phyloP scores from a whole-genome alignment of 2,888 invertebrate species.

The Limulus polyphemus region DNA sequence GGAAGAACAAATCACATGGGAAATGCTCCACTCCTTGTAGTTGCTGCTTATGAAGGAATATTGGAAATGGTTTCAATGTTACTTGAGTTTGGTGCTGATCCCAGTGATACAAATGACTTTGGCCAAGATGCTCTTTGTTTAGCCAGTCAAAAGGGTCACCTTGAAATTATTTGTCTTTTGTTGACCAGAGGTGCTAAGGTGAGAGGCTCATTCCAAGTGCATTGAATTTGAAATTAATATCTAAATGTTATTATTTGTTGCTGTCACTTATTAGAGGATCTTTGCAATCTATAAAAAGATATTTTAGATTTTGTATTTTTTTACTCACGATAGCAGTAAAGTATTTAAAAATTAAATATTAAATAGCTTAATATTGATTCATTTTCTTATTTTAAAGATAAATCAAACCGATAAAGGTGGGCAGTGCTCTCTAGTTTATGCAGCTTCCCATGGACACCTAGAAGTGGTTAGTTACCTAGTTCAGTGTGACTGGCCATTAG shows the following conservation, averaged over 20 bases:
- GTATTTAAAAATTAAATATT: too few relatives aligned
- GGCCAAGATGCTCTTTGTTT: slow-evolving; percentile 76
- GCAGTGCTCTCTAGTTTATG: slow-evolving; percentile 71
- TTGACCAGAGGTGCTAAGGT: slow-evolving; percentile 37
- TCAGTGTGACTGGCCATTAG: slow-evolving; percentile 64
- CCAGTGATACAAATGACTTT: slow-evolving; percentile 70
- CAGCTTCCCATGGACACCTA: slow-evolving; percentile 72
- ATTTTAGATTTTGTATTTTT: too few relatives aligned
- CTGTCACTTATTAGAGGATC: too few relatives aligned
- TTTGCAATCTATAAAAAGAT: too few relatives aligned
- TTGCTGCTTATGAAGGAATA: slow-evolving; percentile 84
- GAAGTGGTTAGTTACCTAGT: slow-evolving; percentile 76
- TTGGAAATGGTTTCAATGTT: slow-evolving; percentile 76
- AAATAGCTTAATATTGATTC: too few relatives aligned
- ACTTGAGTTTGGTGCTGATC: slow-evolving; percentile 82
- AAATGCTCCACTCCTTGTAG: slow-evolving; percentile 59
- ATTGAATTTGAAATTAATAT: too few relatives aligned
- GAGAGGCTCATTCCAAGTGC: too few relatives aligned
- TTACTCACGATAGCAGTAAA: too few relatives aligned
- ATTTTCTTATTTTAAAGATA: slow-evolving; percentile 22
- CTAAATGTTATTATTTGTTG: too few relatives aligned
- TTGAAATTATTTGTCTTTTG: slow-evolving; percentile 56
- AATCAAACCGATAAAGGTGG: slow-evolving; percentile 35
- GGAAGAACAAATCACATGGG: slow-evolving; percentile 47
- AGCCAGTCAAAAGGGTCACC: slow-evolving; percentile 76